Evolutionary conservation across 1,140 invertebrate species (phyloP).

Genomic region (Zaprionus davidi): DNA sequence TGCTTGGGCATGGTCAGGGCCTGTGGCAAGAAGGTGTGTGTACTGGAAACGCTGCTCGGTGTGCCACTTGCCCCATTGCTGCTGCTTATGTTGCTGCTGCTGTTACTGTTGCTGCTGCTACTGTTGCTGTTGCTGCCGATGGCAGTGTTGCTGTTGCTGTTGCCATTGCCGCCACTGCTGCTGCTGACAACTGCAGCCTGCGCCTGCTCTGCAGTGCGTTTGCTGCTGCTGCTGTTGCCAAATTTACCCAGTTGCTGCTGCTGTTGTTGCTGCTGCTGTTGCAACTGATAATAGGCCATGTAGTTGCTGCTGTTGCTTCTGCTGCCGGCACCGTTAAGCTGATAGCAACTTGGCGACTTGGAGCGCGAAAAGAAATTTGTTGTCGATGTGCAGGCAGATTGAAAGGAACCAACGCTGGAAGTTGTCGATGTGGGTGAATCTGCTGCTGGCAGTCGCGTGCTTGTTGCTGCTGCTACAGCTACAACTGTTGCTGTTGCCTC

Average conservation of each 20-base stretch:
- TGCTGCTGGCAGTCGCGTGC: constrained; percentile 28
- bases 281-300: constrained; percentile 47
- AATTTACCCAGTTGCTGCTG: constrained; percentile 59
- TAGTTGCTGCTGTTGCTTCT: constrained; percentile 28
- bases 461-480: constrained; percentile 23
- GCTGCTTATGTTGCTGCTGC: constrained; percentile 32
- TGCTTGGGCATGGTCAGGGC: constrained; percentile 72
- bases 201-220: too few relatives aligned
- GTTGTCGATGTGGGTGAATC: constrained; percentile 57
- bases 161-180: constrained; percentile 49
- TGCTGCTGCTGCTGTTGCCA: constrained; percentile 47
- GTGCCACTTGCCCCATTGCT: constrained; percentile 29
- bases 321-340: constrained; percentile 30
- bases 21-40: constrained; percentile 42
- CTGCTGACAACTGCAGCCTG: constrained; percentile 66
- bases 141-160: constrained; percentile 3
- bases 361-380: constrained; percentile 50
- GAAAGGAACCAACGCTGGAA: constrained; percentile 62
- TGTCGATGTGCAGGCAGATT: constrained; percentile 66
- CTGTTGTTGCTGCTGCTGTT: constrained; percentile 29
- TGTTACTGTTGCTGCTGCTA: constrained; percentile 25
- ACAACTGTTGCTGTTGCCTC: background rate
- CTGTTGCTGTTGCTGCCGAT: constrained; percentile 18
- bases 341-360: constrained; percentile 33
- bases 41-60: constrained; percentile 35